Base-by-base conservation (phyloP, 2,888 invertebrate species). In the Acanthoscelides obtectus region DNA sequence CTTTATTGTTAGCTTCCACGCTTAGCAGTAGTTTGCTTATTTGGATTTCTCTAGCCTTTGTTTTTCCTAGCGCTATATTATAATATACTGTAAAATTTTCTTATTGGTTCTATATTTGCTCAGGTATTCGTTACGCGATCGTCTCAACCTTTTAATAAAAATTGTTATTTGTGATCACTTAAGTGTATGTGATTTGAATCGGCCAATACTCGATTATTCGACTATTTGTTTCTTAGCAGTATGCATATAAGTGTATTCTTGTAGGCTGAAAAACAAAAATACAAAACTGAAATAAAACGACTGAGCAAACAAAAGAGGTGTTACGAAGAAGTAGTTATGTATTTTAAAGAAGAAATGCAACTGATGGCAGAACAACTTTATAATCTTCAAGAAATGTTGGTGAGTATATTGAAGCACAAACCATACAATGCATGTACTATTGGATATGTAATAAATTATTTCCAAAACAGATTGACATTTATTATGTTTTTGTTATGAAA, bases 261-360 rank as follows among this genome's bases (percentile, higher is more conserved):
- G 71, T 70, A 80, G 80, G 75, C 78, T 20, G 76, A 77, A 71
- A 70, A 70, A 22, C 72, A 71, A 64, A 64, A 72, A n/a, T 75
- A 69, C 19, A 75, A 75, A 69, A 67, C 20, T 20, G 75, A 77
- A 65, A 66, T 80, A 22, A 80, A 79, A 70, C 80, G 80, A 70
- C 70, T 81, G 25, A 69, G 74, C 12, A 80, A 78, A 65, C 81
- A 82, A 72, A 83, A 80, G 70, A 78, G 77, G 66, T 78, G 78
- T 67, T 82, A 81, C 70, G 83, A 83, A 73, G 79, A 81, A 64
- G 77, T 82, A 8, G 77, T 83, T 64, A 68, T 74, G 20, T 82
- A 81, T 74, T 81, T 83, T 72, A 82, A 81, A 70, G 72, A 78
- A 22, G 83, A 83, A 76, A 83, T 83, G 81, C 74, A 75, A 6